Evolutionary conservation across 2,888 invertebrate species (phyloP).

Genomic region (Pammene fasciana): DNA sequence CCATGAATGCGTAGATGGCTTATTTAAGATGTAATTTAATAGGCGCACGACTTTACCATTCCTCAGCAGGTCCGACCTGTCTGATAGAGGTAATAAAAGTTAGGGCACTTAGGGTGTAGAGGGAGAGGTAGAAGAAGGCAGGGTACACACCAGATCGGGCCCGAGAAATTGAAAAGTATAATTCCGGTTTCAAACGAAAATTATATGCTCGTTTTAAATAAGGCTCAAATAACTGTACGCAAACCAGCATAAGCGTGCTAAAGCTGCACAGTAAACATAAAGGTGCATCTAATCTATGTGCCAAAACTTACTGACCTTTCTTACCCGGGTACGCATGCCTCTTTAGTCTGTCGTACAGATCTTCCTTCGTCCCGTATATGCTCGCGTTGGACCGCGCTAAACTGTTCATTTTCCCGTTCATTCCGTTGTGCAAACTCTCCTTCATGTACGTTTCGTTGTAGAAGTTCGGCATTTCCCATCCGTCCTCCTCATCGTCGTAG

Average conservation of each 20-base stretch:
- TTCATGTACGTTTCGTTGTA: constrained; percentile 99
- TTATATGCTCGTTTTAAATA: neutral
- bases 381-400: constrained; percentile 96
- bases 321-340: constrained; percentile 96
- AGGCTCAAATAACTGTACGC: neutral
- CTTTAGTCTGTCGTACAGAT: constrained; percentile 96
- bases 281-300: constrained; percentile 74
- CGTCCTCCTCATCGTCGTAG: constrained; percentile 97
- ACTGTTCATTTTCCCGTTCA: constrained; percentile 95
- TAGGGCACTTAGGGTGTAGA: too few relatives aligned
- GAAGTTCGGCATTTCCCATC: constrained; percentile 99
- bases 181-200: too few relatives aligned
- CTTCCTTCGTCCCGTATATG: constrained; percentile 97
- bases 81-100: too few relatives aligned
- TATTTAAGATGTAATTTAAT: neutral
- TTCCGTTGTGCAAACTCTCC: constrained; percentile 93
- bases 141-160: too few relatives aligned
- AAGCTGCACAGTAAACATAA: constrained; percentile 56
- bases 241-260: constrained; percentile 44
- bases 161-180: too few relatives aligned
- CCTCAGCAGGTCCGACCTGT: too few relatives aligned
- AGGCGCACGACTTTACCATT: too few relatives aligned
- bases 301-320: constrained; percentile 89
- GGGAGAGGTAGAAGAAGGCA: too few relatives aligned
- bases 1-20: constrained; percentile 7